Evolutionary conservation across 2,797 vertebrate species (phyloP).

Genomic region (Avahi laniger): DNA sequence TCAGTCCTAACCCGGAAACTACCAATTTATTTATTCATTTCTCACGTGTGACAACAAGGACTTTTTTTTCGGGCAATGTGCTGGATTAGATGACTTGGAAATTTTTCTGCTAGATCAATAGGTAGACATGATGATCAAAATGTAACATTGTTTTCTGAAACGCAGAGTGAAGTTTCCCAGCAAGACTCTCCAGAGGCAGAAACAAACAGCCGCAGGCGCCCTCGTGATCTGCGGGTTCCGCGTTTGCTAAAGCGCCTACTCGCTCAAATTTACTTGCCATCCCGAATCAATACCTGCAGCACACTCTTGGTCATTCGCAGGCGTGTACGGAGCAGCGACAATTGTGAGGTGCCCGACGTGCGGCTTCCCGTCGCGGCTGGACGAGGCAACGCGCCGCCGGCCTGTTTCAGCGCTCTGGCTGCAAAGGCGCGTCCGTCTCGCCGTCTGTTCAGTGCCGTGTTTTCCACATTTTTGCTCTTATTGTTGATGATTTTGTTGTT

Average conservation of each 20-base stretch:
- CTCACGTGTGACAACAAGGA: not conserved
- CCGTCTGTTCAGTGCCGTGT: not conserved
- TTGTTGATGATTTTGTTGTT: not conserved
- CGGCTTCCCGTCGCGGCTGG: not conserved
- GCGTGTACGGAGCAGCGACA: no score
- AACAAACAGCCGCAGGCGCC: not conserved
- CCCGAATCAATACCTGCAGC: not conserved
- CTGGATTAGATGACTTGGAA: not conserved
- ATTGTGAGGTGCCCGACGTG: fast-evolving
- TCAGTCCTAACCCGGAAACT: not conserved
- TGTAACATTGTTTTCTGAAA: not conserved
- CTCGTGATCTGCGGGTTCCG: fast-evolving
- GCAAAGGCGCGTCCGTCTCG: not conserved
- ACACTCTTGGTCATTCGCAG: not conserved
- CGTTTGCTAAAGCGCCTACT: not conserved
- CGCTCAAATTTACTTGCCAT: not conserved
- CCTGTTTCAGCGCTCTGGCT: not conserved
- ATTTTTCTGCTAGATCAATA: not conserved
- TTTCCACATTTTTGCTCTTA: not conserved
- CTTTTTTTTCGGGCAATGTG: not conserved
- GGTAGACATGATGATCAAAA: not conserved
- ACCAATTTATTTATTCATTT: not conserved
- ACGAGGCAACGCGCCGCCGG: not conserved
- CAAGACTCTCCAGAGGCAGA: not conserved
- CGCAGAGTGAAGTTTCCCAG: not conserved